phyloP scores from a whole-genome alignment of 2,113 vertebrate species.

The Pongo abelii region DNA sequence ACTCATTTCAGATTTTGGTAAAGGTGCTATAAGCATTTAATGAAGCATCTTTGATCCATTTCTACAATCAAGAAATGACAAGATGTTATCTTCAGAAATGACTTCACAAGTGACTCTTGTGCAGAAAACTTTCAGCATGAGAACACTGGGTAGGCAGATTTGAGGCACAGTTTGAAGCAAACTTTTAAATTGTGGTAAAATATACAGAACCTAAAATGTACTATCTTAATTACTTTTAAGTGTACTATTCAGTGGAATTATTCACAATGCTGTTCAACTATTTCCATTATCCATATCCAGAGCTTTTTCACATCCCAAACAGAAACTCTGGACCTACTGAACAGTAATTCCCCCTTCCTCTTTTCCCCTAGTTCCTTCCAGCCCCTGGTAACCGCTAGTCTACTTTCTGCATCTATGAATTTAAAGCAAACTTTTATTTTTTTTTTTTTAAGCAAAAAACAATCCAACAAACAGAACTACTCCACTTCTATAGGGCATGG shows the following conservation, averaged over 20 bases:
- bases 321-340: not conserved
- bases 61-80: not conserved
- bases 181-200: not conserved
- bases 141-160: not conserved
- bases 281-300: not conserved
- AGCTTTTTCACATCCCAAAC: not conserved
- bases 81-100: not conserved
- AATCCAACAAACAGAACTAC: not conserved
- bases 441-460: not conserved
- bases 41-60: not conserved
- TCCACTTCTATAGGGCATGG: not conserved
- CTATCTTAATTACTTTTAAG: not conserved
- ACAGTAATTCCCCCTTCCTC: not conserved
- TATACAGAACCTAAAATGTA: not conserved
- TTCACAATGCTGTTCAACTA: not conserved
- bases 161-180: not conserved
- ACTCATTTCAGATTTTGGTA: not conserved
- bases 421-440: not conserved
- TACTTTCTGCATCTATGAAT: not conserved
- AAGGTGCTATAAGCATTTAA: not conserved
- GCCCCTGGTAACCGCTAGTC: not conserved
- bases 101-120: not conserved
- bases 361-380: not conserved
- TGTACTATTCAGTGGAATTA: not conserved
- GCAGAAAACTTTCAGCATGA: not conserved